Percentiles rank a stretch among this genome's conserved stretches.
Conservation (phyloP, 2,797 vertebrate genomes). For the Muraenolepis orangiensis region DNA sequence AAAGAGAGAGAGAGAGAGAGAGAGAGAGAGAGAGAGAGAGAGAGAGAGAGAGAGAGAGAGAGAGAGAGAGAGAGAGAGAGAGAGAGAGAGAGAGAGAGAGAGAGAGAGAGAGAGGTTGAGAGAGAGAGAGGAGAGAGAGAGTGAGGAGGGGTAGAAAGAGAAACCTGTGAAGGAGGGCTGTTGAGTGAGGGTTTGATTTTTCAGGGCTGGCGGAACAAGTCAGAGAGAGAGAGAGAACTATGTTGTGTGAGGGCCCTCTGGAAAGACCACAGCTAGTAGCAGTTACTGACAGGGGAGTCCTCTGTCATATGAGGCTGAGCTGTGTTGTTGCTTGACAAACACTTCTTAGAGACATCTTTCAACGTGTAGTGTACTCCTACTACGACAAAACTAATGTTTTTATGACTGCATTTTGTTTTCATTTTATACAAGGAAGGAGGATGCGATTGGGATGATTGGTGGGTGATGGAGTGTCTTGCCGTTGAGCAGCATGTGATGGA, state of each 20-base stretch:
- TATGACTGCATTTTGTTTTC: too few relatives aligned
- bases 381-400: too few relatives aligned
- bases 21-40: conserved; percentile 3
- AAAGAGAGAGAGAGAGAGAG: neutral
- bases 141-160: conserved; percentile 1
- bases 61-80: conserved; percentile 4
- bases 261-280: conserved; percentile 22
- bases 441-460: too few relatives aligned
- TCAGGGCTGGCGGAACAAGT: conserved; percentile 40
- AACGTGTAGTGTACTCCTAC: too few relatives aligned
- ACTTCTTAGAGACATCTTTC: too few relatives aligned
- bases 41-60: conserved; percentile 28
- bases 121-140: too few relatives aligned
- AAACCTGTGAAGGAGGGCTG: conserved; percentile 58
- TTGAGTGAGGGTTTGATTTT: conserved; percentile 37
- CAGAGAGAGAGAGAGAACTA: conserved; percentile 39
- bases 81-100: conserved; percentile 31
- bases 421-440: too few relatives aligned
- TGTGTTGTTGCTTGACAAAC: too few relatives aligned
- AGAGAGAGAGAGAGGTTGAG: neutral
- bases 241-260: conserved; percentile 25
- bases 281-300: neutral
- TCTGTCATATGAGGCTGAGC: neutral
- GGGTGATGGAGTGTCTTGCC: too few relatives aligned
- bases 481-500: neutral